Evolutionary conservation across 1,140 invertebrate genomes (phyloP).

Genomic region (Leucophenga varia): DNA sequence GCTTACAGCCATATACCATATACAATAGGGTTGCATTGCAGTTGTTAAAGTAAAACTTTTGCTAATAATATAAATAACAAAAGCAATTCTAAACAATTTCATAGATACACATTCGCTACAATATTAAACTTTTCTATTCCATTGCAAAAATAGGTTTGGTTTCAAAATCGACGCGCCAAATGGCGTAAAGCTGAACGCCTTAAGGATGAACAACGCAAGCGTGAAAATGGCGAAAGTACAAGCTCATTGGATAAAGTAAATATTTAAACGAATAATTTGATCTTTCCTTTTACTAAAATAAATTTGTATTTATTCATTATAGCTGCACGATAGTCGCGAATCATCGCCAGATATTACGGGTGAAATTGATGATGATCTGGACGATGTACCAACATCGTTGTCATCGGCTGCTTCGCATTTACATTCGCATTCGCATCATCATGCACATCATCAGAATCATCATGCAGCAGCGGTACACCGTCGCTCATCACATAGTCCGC

Average conservation of each 20-base stretch:
- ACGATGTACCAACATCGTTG: constrained; percentile 31
- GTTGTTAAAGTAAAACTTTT: constrained; percentile 9
- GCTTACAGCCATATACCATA: constrained; percentile 25
- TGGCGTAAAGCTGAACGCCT: constrained; percentile 89
- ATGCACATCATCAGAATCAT: no score
- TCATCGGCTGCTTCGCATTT: constrained; percentile 1
- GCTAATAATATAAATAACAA: constrained; percentile 33
- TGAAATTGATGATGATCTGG: constrained; percentile 52
- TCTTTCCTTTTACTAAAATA: no score
- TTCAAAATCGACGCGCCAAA: constrained; percentile 91
- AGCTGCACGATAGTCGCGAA: constrained; percentile 52
- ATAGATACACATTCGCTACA: constrained; percentile 13
- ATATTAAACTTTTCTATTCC: constrained; percentile 2
- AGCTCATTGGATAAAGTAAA: constrained; percentile 57
- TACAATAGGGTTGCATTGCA: constrained; percentile 1
- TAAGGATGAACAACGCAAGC: constrained; percentile 85
- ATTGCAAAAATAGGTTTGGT: constrained; percentile 76
- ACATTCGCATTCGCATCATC: no score
- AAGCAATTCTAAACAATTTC: constrained; percentile 35
- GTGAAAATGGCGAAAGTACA: constrained; percentile 70
- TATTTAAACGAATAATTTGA: neutral
- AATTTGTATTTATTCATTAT: no score
- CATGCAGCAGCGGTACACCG: constrained; percentile 21
- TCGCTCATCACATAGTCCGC: constrained; percentile 41
- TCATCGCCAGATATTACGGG: constrained; percentile 55